Percentiles rank a stretch among this genome's conserved stretches.
Evolutionary conservation across 2,888 invertebrate species (phyloP).

Genomic region (Fissipunctia ypsillon): DNA sequence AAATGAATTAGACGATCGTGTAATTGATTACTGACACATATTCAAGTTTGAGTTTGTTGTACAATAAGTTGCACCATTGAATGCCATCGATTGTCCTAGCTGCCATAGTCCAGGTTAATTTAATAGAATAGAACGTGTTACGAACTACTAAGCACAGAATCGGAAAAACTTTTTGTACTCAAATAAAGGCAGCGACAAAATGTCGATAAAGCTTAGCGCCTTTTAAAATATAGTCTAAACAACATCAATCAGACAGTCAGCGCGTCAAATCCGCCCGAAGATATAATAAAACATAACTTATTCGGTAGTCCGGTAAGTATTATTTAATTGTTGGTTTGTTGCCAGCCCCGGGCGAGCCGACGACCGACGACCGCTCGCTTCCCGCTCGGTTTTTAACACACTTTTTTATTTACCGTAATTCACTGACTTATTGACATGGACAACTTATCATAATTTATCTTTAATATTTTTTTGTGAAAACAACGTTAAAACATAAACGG

Average conservation of each 20-base stretch:
- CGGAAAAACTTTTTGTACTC: constrained; percentile 27
- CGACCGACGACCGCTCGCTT: constrained; percentile 73
- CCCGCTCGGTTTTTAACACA: constrained; percentile 69
- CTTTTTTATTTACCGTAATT: constrained; percentile 72
- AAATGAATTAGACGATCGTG: constrained; percentile 81
- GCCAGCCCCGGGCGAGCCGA: constrained; percentile 78
- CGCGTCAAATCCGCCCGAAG: constrained; percentile 87
- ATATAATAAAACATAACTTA: constrained; percentile 86
- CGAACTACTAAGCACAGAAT: neutral
- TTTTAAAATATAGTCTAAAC: constrained; percentile 73
- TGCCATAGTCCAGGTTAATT: constrained; percentile 12
- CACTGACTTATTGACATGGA: constrained; percentile 69
- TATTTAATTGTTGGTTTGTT: constrained; percentile 88
- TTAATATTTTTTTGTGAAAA: constrained; percentile 37
- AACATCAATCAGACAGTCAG: constrained; percentile 84
- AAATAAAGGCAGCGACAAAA: constrained; percentile 67
- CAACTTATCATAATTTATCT: constrained; percentile 54
- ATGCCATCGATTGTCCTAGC: constrained; percentile 36
- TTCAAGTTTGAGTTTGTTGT: constrained; percentile 56
- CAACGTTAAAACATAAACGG: constrained; percentile 66
- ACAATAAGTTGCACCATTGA: constrained; percentile 50
- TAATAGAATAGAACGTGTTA: neutral
- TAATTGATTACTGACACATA: constrained; percentile 79
- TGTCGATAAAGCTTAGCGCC: constrained; percentile 72
- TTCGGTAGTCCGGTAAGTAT: constrained; percentile 88